Conservation (phyloP, 2,888 invertebrate species). For the Hylaea fasciaria region DNA sequence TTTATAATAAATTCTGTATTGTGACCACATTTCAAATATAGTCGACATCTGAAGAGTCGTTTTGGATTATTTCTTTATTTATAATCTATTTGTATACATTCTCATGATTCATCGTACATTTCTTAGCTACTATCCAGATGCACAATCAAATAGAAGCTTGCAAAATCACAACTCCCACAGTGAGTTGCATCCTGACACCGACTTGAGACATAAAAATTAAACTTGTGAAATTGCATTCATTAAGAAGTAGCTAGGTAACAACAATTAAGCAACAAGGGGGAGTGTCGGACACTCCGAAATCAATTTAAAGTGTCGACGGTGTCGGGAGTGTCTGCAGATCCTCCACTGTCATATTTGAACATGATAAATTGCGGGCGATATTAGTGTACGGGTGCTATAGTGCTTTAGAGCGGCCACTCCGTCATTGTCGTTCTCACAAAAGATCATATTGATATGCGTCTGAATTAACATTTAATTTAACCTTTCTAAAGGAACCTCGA, state of each 20-base stretch:
- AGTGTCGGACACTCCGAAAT: constrained; percentile 31
- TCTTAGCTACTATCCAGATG: no score
- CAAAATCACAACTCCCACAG: no score
- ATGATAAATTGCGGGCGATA: constrained; percentile 29
- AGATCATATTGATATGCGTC: not conserved
- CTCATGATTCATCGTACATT: no score
- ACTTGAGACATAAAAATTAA: not conserved
- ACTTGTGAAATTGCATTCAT: constrained; percentile 18
- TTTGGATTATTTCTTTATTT: no score
- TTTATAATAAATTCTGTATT: no score
- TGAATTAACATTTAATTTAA: no score
- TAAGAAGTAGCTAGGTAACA: constrained; percentile 8
- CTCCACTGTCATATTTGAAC: constrained; percentile 28
- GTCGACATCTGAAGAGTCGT: no score
- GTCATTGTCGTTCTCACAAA: constrained; percentile 6
- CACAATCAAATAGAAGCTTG: no score
- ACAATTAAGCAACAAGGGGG: constrained; percentile 9
- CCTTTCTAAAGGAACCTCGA: not conserved
- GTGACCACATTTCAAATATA: no score
- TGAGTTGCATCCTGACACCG: not conserved
- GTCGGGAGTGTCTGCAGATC: constrained; percentile 24
- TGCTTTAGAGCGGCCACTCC: not conserved
- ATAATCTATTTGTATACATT: no score
- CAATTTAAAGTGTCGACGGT: constrained; percentile 35
- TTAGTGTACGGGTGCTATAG: constrained; percentile 2